A percentile compares a stretch with the other conserved stretches of the same genome.
Evolutionary conservation across 2,797 vertebrate species (phyloP).

Genomic region (Aeoliscus strigatus): DNA sequence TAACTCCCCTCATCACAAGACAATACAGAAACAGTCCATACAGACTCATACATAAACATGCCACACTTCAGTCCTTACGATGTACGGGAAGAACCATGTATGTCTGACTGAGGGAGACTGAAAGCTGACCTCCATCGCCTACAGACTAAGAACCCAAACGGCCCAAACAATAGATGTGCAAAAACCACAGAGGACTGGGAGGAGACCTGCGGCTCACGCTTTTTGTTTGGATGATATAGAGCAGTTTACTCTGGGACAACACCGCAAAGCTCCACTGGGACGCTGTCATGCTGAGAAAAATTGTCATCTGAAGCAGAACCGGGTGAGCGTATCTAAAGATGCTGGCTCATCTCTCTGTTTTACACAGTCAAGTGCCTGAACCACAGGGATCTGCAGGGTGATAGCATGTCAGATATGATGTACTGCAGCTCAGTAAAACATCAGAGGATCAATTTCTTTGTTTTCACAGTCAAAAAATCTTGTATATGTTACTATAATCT

Average conservation of each 20-base stretch:
- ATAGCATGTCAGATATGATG: no score
- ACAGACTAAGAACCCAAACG: conserved; percentile 17
- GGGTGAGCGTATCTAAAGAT: not conserved
- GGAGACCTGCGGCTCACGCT: conserved; percentile 15
- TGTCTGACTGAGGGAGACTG: conserved; percentile 34
- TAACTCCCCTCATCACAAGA: conserved; percentile 36
- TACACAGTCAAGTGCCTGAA: no score
- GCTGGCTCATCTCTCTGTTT: no score
- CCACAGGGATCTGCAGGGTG: no score
- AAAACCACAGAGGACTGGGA: conserved; percentile 10
- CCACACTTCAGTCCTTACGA: no score
- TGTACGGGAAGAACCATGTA: conserved; percentile 18
- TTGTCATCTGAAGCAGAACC: not conserved
- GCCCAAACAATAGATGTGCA: conserved; percentile 46
- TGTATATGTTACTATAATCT: no score
- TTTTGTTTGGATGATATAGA: conserved; percentile 39
- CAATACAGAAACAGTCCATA: conserved; percentile 27
- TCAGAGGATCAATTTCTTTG: no score
- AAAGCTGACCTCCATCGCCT: conserved; percentile 35
- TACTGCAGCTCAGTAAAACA: no score
- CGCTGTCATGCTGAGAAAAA: conserved; percentile 1
- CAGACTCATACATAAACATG: conserved; percentile 33
- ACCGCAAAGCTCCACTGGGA: conserved; percentile 12
- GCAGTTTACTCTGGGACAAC: conserved; percentile 27
- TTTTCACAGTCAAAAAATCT: no score